Evolutionary conservation across 2,113 vertebrate genomes (phyloP).

Genomic region (Phalacrocorax pelagicus): DNA sequence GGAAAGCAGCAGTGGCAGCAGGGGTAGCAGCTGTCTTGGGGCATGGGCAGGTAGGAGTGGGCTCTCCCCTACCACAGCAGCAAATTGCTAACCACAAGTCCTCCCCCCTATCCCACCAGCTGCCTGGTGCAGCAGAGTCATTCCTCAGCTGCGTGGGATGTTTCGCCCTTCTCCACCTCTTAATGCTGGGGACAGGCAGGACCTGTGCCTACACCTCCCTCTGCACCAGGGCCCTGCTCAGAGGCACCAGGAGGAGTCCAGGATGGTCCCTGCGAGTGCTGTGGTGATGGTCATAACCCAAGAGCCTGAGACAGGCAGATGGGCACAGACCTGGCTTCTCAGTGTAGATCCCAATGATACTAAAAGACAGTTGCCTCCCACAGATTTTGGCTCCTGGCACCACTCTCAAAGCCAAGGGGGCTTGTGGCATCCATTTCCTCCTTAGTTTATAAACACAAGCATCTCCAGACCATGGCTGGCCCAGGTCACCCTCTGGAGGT

Average conservation of each 20-base stretch:
- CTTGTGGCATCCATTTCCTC: not conserved
- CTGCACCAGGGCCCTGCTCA: not conserved
- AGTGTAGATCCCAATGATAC: not conserved
- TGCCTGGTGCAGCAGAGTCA: not conserved
- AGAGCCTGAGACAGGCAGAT: not conserved
- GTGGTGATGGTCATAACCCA: not conserved
- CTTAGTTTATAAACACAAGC: not conserved
- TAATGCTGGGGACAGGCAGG: not conserved
- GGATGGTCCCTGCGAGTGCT: rapidly evolving
- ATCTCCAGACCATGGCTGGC: not conserved
- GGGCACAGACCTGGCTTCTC: not conserved
- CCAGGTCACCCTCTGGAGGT: not conserved
- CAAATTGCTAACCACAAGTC: not conserved
- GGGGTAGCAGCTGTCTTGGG: not conserved
- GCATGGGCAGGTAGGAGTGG: not conserved
- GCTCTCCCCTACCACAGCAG: too few relatives aligned
- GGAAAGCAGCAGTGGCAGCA: not conserved
- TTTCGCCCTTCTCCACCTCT: not conserved
- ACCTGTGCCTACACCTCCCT: not conserved
- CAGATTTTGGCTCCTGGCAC: not conserved
- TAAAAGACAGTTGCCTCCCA: not conserved
- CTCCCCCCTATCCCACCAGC: not conserved
- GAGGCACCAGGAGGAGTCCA: not conserved
- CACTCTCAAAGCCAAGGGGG: not conserved
- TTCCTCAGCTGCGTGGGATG: not conserved